Evolutionary conservation across 2,888 invertebrate species (phyloP).

Genomic region (Drosophila formosana): DNA sequence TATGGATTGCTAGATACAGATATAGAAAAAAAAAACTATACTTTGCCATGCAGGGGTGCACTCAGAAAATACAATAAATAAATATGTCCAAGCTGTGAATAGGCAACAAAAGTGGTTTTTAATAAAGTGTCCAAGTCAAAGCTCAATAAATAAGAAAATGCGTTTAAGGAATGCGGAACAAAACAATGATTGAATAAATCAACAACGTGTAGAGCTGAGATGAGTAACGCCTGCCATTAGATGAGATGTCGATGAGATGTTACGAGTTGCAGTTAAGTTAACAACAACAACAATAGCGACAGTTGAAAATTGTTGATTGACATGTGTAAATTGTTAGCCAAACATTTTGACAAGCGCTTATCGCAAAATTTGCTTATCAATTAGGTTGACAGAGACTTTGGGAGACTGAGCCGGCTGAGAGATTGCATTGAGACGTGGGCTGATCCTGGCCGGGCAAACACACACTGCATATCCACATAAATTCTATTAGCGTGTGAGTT

Average conservation of each 20-base stretch:
- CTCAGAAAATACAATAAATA: not conserved
- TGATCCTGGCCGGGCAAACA: conserved; percentile 39
- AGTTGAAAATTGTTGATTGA: conserved; percentile 60
- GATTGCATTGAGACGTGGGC: conserved; percentile 30
- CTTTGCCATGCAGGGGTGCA: not conserved
- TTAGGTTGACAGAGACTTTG: conserved; percentile 43
- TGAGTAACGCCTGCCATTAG: not conserved
- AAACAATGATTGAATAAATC: conserved; percentile 36
- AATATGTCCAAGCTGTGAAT: conserved; percentile 8
- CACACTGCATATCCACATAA: conserved; percentile 33
- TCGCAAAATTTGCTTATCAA: conserved; percentile 66
- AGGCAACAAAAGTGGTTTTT: not conserved
- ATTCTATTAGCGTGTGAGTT: conserved; percentile 71
- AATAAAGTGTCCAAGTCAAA: conserved; percentile 56
- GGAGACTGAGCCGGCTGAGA: no score
- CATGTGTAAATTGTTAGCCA: conserved; percentile 76
- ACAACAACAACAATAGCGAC: not conserved
- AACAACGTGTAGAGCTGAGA: conserved; percentile 17
- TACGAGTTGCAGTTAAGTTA: conserved; percentile 9
- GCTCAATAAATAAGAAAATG: conserved; percentile 60
- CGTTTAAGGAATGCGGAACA: conserved; percentile 67
- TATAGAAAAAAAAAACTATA: not conserved
- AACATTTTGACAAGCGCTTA: conserved; percentile 75
- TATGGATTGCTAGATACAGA: conserved; percentile 4
- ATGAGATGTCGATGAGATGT: conserved; percentile 9